Percentiles rank a stretch among this genome's conserved stretches.
Conservation (phyloP, 2,797 vertebrate genomes). For the Thalassophryne amazonica region DNA sequence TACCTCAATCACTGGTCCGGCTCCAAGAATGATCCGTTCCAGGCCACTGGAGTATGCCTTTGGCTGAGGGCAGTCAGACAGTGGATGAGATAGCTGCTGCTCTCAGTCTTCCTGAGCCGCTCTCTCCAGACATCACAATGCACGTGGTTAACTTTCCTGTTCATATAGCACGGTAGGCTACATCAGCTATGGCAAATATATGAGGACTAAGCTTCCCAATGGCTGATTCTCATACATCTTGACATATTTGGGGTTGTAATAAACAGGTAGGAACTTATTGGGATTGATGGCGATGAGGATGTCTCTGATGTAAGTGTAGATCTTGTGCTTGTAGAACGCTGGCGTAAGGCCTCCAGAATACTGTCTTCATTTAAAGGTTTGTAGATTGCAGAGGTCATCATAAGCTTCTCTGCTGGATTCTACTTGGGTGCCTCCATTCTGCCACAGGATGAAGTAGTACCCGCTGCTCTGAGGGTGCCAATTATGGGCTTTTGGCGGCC, state of each 20-base stretch:
- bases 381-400: conserved; percentile 88
- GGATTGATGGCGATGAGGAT: conserved; percentile 94
- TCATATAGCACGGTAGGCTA: conserved; percentile 89
- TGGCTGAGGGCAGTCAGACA: conserved; percentile 93
- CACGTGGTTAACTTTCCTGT: conserved; percentile 86
- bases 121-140: conserved; percentile 92
- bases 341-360: conserved; percentile 80
- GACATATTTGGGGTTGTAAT: conserved; percentile 96
- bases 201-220: conserved; percentile 90
- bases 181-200: conserved; percentile 92
- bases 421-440: conserved; percentile 48
- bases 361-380: conserved; percentile 79
- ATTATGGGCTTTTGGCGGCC: conserved; percentile 83
- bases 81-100: conserved; percentile 95
- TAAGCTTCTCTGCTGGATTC: conserved; percentile 73
- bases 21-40: conserved; percentile 91
- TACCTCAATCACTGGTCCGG: conserved; percentile 95
- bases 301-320: conserved; percentile 91
- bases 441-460: conserved; percentile 87
- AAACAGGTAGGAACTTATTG: conserved; percentile 92
- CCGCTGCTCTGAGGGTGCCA: conserved; percentile 81
- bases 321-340: conserved; percentile 85
- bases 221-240: conserved; percentile 93
- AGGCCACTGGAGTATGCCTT: conserved; percentile 86
- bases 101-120: conserved; percentile 94